Evolutionary conservation across 2,888 invertebrate genomes (phyloP), one percentile per base, ranked within the genome.

Genomic region (Trilocha varians): DNA sequence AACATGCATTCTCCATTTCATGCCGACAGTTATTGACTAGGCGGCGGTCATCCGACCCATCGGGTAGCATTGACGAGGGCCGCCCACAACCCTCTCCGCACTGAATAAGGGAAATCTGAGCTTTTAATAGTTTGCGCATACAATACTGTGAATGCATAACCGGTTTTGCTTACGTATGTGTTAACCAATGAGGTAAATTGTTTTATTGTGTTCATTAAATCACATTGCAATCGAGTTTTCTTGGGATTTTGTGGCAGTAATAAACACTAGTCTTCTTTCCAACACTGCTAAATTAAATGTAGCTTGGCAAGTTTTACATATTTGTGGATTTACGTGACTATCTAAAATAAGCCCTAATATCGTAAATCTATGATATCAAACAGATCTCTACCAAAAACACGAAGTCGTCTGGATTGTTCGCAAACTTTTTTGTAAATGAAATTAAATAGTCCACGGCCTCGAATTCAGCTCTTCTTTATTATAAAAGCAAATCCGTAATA

Each of bases 1-100:
- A 58, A 69, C 68, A 70, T 48, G 66, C 50, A 65, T 67, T 57
- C 59, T 66, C 66, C 68, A 71, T 72, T 71, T 55, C 48, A 45
- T 49, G 39, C 40, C 55, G 70, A 66, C 66, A 63, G 60, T 60
- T 68, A 68, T 67, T 64, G 65, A 70, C 62, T 56, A 53, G 41
- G 47, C 45, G 47, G 43, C 45, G 46, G 59, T 49, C 49, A 45
- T 38, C 38, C 32, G 46, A 47, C 15, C 41, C 32, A 14, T 11
- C 36, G 34, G 34, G 37, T 6, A 16, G 41, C 37, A 37, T 34
- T 25, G 25, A 11, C 15, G 13, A 35, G 16, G 32, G 36, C 15
- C 16, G 35, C 16, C 33, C 34, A 36, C 13, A 18, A 11, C 25
- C 33, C 32, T n/a, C 9, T 25, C 25, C 11, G 25, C 41, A 18